Conservation (phyloP, 2,888 invertebrate genomes). For the Pristionchus entomophagus region DNA sequence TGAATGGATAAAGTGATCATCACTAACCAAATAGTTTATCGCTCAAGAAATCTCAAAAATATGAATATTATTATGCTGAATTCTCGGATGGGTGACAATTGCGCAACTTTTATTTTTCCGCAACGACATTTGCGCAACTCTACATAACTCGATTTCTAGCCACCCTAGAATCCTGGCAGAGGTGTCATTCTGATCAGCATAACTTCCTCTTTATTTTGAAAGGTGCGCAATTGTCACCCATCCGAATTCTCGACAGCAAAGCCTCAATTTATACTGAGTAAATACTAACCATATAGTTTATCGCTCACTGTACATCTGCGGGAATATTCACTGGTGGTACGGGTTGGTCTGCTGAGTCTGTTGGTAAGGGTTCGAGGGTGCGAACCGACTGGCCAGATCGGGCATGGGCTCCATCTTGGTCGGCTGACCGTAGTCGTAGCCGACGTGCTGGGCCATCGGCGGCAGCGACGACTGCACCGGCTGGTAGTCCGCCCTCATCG, state of each 20-base stretch:
- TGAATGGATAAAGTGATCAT: background rate
- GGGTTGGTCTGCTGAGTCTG: too few species aligned
- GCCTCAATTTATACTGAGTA: background rate
- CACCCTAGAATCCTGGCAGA: too few species aligned
- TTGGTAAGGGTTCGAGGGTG: background rate
- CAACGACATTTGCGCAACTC: background rate
- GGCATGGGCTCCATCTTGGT: constrained; percentile 40
- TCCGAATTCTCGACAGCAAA: background rate
- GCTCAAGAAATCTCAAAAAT: background rate
- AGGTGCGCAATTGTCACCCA: too few species aligned
- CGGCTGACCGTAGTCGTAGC: constrained; percentile 39
- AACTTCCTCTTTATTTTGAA: too few species aligned
- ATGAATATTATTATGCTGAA: background rate
- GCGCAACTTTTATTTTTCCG: too few species aligned
- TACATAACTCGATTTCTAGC: background rate
- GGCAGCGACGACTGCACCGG: constrained; percentile 31
- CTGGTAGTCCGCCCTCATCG: constrained; percentile 39
- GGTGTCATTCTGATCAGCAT: too few species aligned
- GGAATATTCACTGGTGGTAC: background rate
- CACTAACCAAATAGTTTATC: background rate
- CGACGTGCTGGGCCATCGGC: background rate
- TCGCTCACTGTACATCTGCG: too few species aligned
- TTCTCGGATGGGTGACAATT: too few species aligned
- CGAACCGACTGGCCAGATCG: constrained; percentile 19
- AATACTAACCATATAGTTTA: too few species aligned